phyloP scores from a whole-genome alignment of 1,140 invertebrate species.

The Monochamus saltuarius region DNA sequence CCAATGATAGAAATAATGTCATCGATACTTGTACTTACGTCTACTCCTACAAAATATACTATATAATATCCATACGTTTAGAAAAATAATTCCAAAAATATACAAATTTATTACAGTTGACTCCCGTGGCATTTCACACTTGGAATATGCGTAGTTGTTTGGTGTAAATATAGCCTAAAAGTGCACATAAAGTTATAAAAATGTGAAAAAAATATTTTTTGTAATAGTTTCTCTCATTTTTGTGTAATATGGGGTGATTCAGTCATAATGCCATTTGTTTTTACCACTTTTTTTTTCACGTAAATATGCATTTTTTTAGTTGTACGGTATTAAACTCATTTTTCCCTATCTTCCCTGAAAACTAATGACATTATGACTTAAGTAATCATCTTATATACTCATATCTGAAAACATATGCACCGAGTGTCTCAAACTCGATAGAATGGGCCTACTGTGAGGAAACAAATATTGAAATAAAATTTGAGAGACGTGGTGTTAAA shows the following conservation, averaged over 20 bases:
- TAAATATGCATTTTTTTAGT: too few relatives aligned
- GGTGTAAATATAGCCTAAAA: slow-evolving; percentile 68
- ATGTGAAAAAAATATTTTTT: not conserved
- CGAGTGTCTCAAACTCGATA: too few relatives aligned
- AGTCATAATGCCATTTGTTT: too few relatives aligned
- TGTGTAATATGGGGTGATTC: not conserved
- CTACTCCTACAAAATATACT: slow-evolving; percentile 25
- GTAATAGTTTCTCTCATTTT: not conserved
- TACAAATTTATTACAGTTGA: slow-evolving; percentile 62
- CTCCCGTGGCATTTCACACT: slow-evolving; percentile 76
- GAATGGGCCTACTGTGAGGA: too few relatives aligned
- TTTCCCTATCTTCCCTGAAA: too few relatives aligned
- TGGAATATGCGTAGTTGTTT: slow-evolving; percentile 66
- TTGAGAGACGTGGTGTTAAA: too few relatives aligned
- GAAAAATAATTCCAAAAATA: slow-evolving; percentile 48
- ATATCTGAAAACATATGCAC: too few relatives aligned
- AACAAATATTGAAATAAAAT: too few relatives aligned
- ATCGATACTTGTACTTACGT: slow-evolving; percentile 25
- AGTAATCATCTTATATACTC: too few relatives aligned
- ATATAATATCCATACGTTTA: slow-evolving; percentile 51
- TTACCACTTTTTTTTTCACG: too few relatives aligned
- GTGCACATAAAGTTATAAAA: not conserved
- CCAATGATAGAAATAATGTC: slow-evolving; percentile 4
- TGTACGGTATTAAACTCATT: too few relatives aligned
- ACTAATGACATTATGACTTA: too few relatives aligned